Base-by-base conservation (phyloP, 2,888 invertebrate species). In the Baronia brevicornis region DNA sequence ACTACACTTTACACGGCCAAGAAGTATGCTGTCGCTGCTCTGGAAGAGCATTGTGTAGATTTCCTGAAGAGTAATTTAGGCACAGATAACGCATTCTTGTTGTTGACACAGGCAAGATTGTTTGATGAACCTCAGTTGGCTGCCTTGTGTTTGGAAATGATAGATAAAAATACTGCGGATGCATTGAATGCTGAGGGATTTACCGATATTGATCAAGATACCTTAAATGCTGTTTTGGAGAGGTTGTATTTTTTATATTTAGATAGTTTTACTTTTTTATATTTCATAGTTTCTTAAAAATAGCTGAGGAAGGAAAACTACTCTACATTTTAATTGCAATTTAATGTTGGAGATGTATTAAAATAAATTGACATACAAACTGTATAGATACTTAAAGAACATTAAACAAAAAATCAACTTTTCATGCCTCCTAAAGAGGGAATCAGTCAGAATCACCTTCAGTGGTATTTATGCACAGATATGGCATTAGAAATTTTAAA, bases 1-100 rank as follows among this genome's bases (percentile, higher is more conserved):
- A 91, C 93, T 1, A 93, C 93, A 0, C 65, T 95, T 28, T 95
- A 95, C 52, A 91, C 94, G 0, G 94, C 94, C 3, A 94, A 94
- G 55, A 94, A 95, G 52, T 95, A 95, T 74, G 93, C 93, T 1
- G 92, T 95, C 0, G 92, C 93, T 1, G 91, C 93, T 2, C 69
- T 95, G 39, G 94, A 94, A 54, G 89, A 90, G 50, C 91, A 91
- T 37, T 95, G 94, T 73, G 93, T 94, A 0, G 92, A 93, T 54
- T 94, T 93, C 64, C 60, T 89, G 6, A 86, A 90, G 46, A 87
- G 87, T 41, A 93, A 93, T 62, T 79, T 95, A 39, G 90, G 90
- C 32, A 89, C 91, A 12, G 94, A 94, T 47, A 95, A 95, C 82
- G 94, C 94, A 3, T 94, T 94, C 58, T 82, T 94, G 67, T 74